Conservation (phyloP, 1,140 invertebrate species). For the Ridgeia piscesae region DNA sequence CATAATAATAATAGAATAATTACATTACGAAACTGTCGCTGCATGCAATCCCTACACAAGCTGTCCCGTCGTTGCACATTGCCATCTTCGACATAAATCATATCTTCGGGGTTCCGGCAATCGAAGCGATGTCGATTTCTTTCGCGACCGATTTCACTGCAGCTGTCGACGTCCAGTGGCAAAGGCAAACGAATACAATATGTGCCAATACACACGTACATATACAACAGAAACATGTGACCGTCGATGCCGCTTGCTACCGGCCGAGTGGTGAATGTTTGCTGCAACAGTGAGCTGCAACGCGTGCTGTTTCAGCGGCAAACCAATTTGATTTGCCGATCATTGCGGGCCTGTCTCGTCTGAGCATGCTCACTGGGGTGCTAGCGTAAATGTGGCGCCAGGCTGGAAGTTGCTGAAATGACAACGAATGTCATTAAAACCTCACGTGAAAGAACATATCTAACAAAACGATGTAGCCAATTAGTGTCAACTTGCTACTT, state of each 20-base stretch:
- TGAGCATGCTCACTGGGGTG: neutral
- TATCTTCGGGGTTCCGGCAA: neutral
- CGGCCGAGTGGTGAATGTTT: neutral
- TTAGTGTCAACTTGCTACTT: no score
- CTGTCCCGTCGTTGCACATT: neutral
- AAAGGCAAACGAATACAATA: neutral
- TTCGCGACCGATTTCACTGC: neutral
- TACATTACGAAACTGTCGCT: neutral
- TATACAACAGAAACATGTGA: constrained; percentile 6
- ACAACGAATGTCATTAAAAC: neutral
- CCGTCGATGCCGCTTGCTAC: neutral
- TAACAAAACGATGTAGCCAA: neutral
- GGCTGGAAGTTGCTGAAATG: neutral
- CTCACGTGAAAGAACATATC: neutral
- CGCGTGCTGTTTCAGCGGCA: neutral
- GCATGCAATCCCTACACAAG: neutral
- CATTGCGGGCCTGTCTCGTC: neutral
- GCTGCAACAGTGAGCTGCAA: neutral
- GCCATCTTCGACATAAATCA: neutral
- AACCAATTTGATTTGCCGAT: neutral
- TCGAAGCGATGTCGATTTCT: neutral
- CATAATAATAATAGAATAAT: neutral
- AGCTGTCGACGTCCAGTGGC: neutral
- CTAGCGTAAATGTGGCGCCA: neutral
- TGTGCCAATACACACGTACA: neutral